phyloP scores from a whole-genome alignment of 2,888 invertebrate species.

The Dexiosoma caninum region DNA sequence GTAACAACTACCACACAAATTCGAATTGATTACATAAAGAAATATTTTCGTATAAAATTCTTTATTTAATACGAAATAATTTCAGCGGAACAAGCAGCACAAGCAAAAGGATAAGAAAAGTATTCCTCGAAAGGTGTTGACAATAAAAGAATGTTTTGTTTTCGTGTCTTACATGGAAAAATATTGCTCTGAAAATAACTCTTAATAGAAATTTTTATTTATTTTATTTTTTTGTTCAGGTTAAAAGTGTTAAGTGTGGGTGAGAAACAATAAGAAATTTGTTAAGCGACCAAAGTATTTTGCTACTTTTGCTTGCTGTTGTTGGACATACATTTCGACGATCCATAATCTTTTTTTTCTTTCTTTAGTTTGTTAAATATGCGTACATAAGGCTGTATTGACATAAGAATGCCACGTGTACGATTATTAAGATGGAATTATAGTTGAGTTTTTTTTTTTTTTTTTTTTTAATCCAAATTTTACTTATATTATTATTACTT shows the following conservation, averaged over 20 bases:
- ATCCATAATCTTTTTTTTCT: not conserved
- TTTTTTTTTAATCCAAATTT: no score
- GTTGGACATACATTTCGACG: conserved; percentile 14
- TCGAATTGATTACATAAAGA: not conserved
- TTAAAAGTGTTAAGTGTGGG: conserved; percentile 41
- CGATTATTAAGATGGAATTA: no score
- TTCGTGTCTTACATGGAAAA: not conserved
- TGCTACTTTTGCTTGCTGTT: conserved; percentile 3
- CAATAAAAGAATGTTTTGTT: conserved; percentile 29
- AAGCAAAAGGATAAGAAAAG: conserved; percentile 28
- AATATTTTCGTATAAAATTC: not conserved
- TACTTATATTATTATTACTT: no score
- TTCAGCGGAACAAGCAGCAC: not conserved
- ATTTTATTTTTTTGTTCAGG: not conserved
- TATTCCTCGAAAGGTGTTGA: conserved; percentile 37
- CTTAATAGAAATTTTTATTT: conserved; percentile 8
- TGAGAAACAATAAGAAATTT: conserved; percentile 42
- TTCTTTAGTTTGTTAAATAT: no score
- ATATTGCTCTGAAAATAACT: conserved; percentile 11
- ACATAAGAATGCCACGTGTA: no score
- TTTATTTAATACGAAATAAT: not conserved
- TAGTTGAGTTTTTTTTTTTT: no score
- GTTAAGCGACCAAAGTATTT: conserved; percentile 20
- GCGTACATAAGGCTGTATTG: no score
- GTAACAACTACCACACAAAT: no score